A percentile compares a stretch with the other conserved stretches of the same genome.
Conservation (phyloP, 2,113 vertebrate genomes). For the Phoenicopterus ruber region DNA sequence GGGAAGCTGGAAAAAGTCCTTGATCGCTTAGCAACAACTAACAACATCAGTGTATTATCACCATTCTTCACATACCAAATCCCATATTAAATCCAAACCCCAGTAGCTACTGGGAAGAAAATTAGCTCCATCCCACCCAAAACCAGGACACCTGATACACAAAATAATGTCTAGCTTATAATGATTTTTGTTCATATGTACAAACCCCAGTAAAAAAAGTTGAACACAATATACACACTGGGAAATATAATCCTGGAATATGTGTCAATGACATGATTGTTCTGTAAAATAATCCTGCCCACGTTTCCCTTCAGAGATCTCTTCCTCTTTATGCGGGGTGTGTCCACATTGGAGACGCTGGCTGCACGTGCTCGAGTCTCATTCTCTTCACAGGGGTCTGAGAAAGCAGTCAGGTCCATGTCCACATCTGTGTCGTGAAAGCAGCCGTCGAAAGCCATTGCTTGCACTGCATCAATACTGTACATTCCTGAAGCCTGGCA, state of each 20-base stretch:
- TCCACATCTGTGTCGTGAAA: conserved; percentile 78
- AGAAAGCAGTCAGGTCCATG: conserved; percentile 61
- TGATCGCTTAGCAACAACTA: too few relatives aligned
- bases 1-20: too few relatives aligned
- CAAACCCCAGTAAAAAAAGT: conserved; percentile 91
- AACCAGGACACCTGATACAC: neutral
- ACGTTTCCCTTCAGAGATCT: conserved; percentile 77
- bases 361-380: conserved; percentile 52
- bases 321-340: conserved; percentile 74
- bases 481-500: conserved; percentile 77
- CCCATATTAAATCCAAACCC: too few relatives aligned
- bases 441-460: conserved; percentile 88
- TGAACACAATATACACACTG: conserved; percentile 87
- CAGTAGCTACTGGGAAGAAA: too few relatives aligned
- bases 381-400: conserved; percentile 61
- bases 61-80: too few relatives aligned
- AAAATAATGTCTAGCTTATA: neutral
- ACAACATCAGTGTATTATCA: too few relatives aligned
- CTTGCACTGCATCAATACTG: conserved; percentile 78
- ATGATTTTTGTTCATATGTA: conserved; percentile 75
- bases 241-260: conserved; percentile 91
- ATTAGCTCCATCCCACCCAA: too few relatives aligned
- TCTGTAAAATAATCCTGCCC: conserved; percentile 83
- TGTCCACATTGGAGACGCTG: conserved; percentile 15
- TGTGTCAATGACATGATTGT: conserved; percentile 90